Evolutionary conservation across 2,888 invertebrate genomes (phyloP).

Genomic region (Drosophila rellima): DNA sequence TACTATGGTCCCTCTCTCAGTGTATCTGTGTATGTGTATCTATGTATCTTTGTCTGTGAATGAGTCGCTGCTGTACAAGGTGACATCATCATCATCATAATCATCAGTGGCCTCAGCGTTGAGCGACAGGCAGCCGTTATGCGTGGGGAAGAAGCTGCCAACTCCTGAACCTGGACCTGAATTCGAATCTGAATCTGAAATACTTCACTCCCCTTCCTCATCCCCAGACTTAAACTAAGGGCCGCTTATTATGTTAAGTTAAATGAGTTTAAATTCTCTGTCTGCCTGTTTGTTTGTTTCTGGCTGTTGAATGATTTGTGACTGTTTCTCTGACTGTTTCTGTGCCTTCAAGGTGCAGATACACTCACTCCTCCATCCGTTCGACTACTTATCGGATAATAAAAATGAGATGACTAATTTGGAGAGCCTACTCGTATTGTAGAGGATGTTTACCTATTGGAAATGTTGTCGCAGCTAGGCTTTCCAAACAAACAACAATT

Average conservation of each 20-base stretch:
- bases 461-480: background rate
- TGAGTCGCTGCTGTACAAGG: conserved; percentile 37
- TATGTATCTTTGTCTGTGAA: conserved; percentile 21
- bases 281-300: conserved; percentile 62
- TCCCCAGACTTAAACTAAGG: conserved; percentile 10
- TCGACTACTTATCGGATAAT: conserved; percentile 45
- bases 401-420: conserved; percentile 46
- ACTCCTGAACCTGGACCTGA: conserved; percentile 32
- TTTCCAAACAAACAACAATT: conserved; percentile 4
- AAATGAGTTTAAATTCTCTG: conserved; percentile 62
- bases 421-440: conserved; percentile 5
- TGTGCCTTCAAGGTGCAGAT: conserved; percentile 18
- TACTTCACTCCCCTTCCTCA: conserved; percentile 1
- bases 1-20: conserved; percentile 46
- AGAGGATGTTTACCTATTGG: conserved; percentile 10
- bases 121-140: conserved; percentile 40
- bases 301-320: conserved; percentile 80
- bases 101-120: conserved; percentile 24
- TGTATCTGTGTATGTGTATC: conserved; percentile 10
- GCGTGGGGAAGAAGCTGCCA: conserved; percentile 3
- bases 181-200: background rate
- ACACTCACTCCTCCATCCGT: conserved; percentile 31
- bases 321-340: conserved; percentile 40
- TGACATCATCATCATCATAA: conserved; percentile 48
- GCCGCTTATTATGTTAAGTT: conserved; percentile 57